Percentiles rank a stretch among this genome's conserved stretches.
These are phyloP conservation scores for Amblyopsis hoosieri DNA, from an alignment of 2,797 vertebrate species.

Conservation along the genomic window DNA sequence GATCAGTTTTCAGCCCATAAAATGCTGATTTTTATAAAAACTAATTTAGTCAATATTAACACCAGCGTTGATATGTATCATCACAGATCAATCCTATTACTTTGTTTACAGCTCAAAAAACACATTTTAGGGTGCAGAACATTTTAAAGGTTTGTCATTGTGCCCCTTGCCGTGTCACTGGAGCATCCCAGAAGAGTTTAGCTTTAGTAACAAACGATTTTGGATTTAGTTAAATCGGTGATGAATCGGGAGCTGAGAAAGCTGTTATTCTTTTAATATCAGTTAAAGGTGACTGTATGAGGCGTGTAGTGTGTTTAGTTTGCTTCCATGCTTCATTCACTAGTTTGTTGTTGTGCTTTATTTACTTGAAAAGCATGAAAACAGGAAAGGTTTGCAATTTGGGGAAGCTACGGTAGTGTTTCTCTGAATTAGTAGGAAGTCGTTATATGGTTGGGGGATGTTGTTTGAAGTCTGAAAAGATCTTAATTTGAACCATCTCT, in stretches of 20 bases:
- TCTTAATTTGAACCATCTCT: conserved; percentile 11
- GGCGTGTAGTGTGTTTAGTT: background rate
- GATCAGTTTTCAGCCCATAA: too few species aligned
- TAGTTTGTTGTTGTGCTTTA: conserved; percentile 2
- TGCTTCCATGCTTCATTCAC: conserved; percentile 1
- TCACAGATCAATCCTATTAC: too few species aligned
- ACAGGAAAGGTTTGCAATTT: background rate
- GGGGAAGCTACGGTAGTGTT: conserved; percentile 4
- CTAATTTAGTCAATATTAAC: too few species aligned
- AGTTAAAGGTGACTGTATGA: background rate
- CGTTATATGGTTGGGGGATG: conserved; percentile 3
- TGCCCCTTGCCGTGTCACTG: conserved; percentile 16
- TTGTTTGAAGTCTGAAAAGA: background rate
- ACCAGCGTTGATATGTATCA: too few species aligned
- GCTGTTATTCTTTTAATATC: background rate
- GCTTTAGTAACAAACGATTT: conserved; percentile 18
- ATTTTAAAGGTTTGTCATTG: conserved; percentile 8
- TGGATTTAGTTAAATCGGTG: conserved; percentile 13
- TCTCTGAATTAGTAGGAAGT: background rate
- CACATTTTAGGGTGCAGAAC: too few species aligned
- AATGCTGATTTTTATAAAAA: too few species aligned
- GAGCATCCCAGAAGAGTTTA: conserved; percentile 19
- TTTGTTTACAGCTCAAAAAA: too few species aligned
- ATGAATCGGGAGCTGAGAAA: background rate
- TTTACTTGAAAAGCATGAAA: background rate